Evolutionary conservation across 2,797 vertebrate genomes (phyloP), one percentile per base, ranked within the genome.

Genomic region (Discoglossus pictus): DNA sequence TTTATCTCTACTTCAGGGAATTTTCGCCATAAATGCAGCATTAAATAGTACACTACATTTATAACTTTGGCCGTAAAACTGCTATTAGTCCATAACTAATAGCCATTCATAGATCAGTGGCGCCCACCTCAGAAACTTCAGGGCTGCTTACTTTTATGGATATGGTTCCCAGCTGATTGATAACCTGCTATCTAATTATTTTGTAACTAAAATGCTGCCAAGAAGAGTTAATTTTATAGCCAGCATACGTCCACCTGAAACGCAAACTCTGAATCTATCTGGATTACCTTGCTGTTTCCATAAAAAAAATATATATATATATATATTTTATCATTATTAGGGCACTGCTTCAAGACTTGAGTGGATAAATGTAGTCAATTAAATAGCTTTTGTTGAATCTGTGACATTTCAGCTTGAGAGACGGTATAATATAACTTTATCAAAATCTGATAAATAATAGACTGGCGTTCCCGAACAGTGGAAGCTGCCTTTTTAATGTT

Each of bases 331-430:
- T 60, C 55, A 68, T 61, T 68, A 68, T 46, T 38, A 27, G 55
- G 47, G 34, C 25, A 11, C 27, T 4, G 7, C 43, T 44, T 20
- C 3, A 38, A 48, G 3, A 24, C 60, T 67, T 21, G 35, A 18
- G 55, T 18, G 65, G 65, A 60, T 68, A 47, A 40, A 60, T 68
- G 46, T 36, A 61, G 56, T 68, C 56, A 61, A 68, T 61, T 60
- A 53, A 68, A 68, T 61, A 31, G 59, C 59, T 62, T 61, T 70
- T 53, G 65, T 68, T 68, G 56, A 62, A 55, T 62, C 39, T 47
- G 8, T 56, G 67, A 56, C 67, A 62, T 70, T 70, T 70, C 67
- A 56, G 59, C 34, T n/a, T 42, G 23, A 55, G 50, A 23, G 23
- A 17, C 54, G 7, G 31, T 43, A 48, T 38, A 54, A 61, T 46